Evolutionary conservation across 2,113 vertebrate species (phyloP), one percentile per base, ranked within the genome.

Genomic region (Azemiops feae): DNA sequence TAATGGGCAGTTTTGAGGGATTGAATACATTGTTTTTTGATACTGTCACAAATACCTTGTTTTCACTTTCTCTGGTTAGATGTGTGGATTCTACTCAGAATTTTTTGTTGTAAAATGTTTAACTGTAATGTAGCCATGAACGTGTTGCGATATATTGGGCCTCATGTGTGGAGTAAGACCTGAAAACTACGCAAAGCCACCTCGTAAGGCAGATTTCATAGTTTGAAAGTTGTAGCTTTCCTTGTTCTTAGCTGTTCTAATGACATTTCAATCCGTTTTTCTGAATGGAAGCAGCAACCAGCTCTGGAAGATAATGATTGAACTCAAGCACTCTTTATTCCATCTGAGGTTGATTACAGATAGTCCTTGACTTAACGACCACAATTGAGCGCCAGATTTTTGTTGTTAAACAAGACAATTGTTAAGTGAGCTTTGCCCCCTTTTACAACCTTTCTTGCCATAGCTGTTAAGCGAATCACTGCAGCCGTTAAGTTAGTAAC

Each of bases 1-100:
- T 93, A 94, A 58, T n/a, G 94, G 89, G 95, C 94, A 94, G 96
- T 95, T 30, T 92, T 96, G 94, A 94, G 94, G 93, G 50, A 90
- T 92, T 47, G 50, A 69, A 74, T 87, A 18, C 27, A 1, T 25
- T n/a, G 4, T 16, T 90, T 11, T 22, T 87, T 27, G 55, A 7
- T 88, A 27, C 55, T 93, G 81, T 69, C 81, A 69, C 55, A 93
- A 86, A 90, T 18, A 53, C 45, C 43, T 87, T 50, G 45, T 86
- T 34, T 86, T 89, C 23, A 22, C 43, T 89, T 90, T 22, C 45
- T 64, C 30, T 53, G n/a, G 30, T 50, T 30, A 86, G 34, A n/a
- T 69, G 39, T 69, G n/a, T 69, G 34, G 54, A 55, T 64, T 45
- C 20, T 85, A 60, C 27, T 87, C 23, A 30, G 34, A 87, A 87